A percentile compares a stretch with the other conserved stretches of the same genome.
These are phyloP conservation scores for Tachystola acroxantha DNA, from an alignment of 2,888 invertebrate species.

Conservation along the genomic window DNA sequence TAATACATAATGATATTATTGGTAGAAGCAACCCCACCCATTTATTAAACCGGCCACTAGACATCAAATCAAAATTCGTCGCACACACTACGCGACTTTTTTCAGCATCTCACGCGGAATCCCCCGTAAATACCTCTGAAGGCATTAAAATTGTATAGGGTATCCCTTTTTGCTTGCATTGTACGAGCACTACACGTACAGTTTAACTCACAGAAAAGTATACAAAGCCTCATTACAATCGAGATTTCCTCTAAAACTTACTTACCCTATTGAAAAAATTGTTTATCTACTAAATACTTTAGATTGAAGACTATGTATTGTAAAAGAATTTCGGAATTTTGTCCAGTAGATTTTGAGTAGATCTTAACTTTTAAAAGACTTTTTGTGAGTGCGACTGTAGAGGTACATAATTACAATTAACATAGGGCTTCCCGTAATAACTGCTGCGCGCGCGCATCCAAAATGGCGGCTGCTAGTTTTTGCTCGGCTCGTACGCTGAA, in stretches of 20 bases:
- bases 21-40: neutral
- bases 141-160: conserved; percentile 73
- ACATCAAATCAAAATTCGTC: conserved; percentile 45
- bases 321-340: too few relatives aligned
- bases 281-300: too few relatives aligned
- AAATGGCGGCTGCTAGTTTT: conserved; percentile 63
- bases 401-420: conserved; percentile 58
- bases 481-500: conserved; percentile 63
- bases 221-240: too few relatives aligned
- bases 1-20: neutral
- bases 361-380: too few relatives aligned
- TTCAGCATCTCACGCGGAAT: conserved; percentile 46
- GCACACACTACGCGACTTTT: conserved; percentile 49
- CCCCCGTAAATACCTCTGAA: conserved; percentile 63
- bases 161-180: conserved; percentile 50
- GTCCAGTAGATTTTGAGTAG: too few relatives aligned
- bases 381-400: too few relatives aligned
- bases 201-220: conserved; percentile 26
- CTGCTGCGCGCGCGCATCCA: conserved; percentile 50
- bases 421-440: conserved; percentile 73
- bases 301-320: too few relatives aligned
- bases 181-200: conserved; percentile 27
- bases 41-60: neutral
- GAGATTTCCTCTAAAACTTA: too few relatives aligned
- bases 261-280: too few relatives aligned